Conservation (phyloP, 2,797 vertebrate genomes). For the Triplophysa bombifrons region DNA sequence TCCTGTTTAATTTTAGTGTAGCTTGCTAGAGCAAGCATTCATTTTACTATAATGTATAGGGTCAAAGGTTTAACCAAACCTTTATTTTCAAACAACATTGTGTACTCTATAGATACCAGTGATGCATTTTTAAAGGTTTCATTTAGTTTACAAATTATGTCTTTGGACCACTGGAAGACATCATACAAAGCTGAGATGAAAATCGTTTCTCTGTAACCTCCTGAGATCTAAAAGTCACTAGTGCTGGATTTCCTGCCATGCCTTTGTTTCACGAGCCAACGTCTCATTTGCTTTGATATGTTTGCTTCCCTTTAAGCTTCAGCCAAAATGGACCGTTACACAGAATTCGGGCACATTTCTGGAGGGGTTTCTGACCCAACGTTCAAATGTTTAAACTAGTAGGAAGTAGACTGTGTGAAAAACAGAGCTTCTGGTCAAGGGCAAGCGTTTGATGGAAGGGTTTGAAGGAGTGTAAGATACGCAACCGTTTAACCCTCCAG, state of each 20-base stretch:
- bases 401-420: conserved; percentile 38
- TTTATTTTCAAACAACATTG: no score
- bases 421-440: conserved; percentile 40
- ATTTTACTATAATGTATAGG: not conserved
- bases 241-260: conserved; percentile 62
- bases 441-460: conserved; percentile 32
- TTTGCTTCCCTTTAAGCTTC: conserved; percentile 69
- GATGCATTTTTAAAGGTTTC: not conserved
- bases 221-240: conserved; percentile 60
- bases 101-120: not conserved
- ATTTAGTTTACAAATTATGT: not conserved
- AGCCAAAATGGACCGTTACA: conserved; percentile 65
- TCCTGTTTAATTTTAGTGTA: not conserved
- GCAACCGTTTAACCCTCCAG: conserved; percentile 60
- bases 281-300: conserved; percentile 59
- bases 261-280: conserved; percentile 65
- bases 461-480: conserved; percentile 56
- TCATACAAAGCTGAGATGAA: conserved; percentile 37
- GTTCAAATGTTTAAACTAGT: conserved; percentile 46
- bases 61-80: not conserved
- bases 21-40: not conserved
- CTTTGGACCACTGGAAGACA: conserved; percentile 5
- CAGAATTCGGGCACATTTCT: conserved; percentile 41
- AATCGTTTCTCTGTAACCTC: conserved; percentile 43
- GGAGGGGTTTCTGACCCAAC: conserved; percentile 40